Evolutionary conservation across 2,888 invertebrate species (phyloP), one percentile per base, ranked within the genome.

Genomic region (Dolichopus griseipennis): DNA sequence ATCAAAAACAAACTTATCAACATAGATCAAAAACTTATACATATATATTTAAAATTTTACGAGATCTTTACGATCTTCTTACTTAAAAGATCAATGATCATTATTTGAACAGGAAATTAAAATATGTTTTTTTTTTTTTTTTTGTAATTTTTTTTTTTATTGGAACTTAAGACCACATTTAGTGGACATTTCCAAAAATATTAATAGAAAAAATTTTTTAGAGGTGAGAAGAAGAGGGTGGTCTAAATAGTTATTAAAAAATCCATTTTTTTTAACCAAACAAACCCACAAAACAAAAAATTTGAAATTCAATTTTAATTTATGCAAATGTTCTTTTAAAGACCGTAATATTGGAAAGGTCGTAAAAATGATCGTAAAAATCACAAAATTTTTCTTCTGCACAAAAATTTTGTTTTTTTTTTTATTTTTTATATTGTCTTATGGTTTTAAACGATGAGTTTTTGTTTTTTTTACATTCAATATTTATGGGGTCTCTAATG

Each of bases 311-410:
- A 18, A 12, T 52, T 52, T 64, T 64, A 64, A 64, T 64, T 64
- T 64, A 64, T 64, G 64, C 37, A 64, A 64, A 64, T 64, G 33
- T 64, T 33, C 33, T 64, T 64, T 64, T 64, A 64, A 64, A 64
- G n/a, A 64, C 64, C 64, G 37, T 64, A 64, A 64, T 64, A 52
- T 52, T 18, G 52, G 52, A 52, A 52, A 37, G 15, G 52, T 52
- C 15, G 15, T 52, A 52, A 52, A 52, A 52, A 52, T 10, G 9
- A 52, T 52, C 52, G 18, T 52, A 52, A 52, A 52, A 52, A 12
- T 52, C n/a, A 52, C 27, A 27, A 27, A n/a, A n/a, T n/a, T n/a
- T 18, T 15, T 52, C 52, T 52, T 52, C 52, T 52, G 52, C 52
- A 52, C 52, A 52, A 9, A 43, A 37, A 6, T 9, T 9, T 41